These are phyloP conservation scores for Polia nebulosa DNA, from an alignment of 2,888 invertebrate species.

Conservation along the genomic window DNA sequence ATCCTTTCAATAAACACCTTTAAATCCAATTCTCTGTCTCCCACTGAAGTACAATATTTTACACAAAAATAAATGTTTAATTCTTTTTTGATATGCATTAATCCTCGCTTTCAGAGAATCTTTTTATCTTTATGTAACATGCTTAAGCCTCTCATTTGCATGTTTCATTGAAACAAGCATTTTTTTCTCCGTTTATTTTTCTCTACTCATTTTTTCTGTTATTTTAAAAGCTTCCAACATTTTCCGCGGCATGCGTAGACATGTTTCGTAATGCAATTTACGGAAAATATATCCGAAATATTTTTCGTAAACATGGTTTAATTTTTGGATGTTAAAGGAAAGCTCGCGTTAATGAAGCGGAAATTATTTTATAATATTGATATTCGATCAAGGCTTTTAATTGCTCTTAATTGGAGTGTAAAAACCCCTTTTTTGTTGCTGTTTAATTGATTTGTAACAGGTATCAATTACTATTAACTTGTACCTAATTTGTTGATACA, in stretches of 20 bases:
- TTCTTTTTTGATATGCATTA: constrained; percentile 54
- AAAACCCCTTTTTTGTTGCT: not conserved
- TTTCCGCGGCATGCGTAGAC: constrained; percentile 8
- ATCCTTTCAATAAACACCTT: constrained; percentile 29
- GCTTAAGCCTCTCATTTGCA: constrained; percentile 62
- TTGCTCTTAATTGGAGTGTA: not conserved
- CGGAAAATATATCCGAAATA: constrained; percentile 9
- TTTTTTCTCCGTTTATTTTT: constrained; percentile 44
- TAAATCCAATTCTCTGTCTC: constrained; percentile 11
- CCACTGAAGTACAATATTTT: constrained; percentile 23
- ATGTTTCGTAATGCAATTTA: constrained; percentile 17
- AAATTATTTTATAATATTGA: constrained; percentile 20
- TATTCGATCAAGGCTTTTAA: not conserved
- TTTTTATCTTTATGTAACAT: constrained; percentile 55
- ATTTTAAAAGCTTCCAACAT: constrained; percentile 48
- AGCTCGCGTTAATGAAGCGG: not conserved
- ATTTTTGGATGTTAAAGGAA: constrained; percentile 1
- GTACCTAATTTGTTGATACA: not conserved
- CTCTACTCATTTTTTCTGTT: constrained; percentile 40
- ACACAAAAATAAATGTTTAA: constrained; percentile 52
- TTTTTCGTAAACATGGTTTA: constrained; percentile 20
- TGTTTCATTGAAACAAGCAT: constrained; percentile 58
- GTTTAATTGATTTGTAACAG: not conserved
- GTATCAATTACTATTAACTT: not conserved
- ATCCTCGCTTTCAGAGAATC: constrained; percentile 47